These are phyloP conservation scores for Exocentrus adspersus DNA, from an alignment of 2,888 invertebrate species.

Conservation along the genomic window DNA sequence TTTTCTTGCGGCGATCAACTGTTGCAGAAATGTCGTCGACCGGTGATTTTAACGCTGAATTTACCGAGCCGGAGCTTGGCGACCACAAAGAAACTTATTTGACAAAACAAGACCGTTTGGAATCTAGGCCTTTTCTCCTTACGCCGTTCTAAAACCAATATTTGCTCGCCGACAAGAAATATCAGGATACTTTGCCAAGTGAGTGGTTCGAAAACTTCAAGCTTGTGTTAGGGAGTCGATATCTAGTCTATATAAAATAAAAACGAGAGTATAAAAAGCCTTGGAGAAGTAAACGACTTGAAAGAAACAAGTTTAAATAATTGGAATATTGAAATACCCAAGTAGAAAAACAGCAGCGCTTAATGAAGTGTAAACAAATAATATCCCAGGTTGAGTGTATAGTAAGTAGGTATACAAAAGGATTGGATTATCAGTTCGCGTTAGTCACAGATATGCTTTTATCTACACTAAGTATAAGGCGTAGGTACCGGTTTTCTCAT, in stretches of 20 bases:
- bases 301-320: too few species aligned
- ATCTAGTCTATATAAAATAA: neutral
- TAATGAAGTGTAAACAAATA: slow-evolving; percentile 3
- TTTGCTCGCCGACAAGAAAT: neutral
- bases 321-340: too few species aligned
- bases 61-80: too few species aligned
- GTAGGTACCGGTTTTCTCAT: too few species aligned
- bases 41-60: slow-evolving; percentile 9
- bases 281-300: too few species aligned
- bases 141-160: neutral
- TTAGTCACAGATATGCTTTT: neutral
- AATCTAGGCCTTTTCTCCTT: neutral
- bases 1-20: neutral
- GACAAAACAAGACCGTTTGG: too few species aligned
- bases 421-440: neutral
- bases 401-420: neutral
- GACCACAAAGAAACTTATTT: too few species aligned
- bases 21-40: slow-evolving; percentile 18
- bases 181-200: neutral
- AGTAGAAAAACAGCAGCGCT: neutral
- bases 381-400: neutral
- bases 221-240: neutral
- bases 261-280: too few species aligned
- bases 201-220: neutral
- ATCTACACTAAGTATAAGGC: too few species aligned